Evolutionary conservation across 92 coral and sea anemone genomes (phyloP).

Genomic region (Zoanthus gigantus): DNA sequence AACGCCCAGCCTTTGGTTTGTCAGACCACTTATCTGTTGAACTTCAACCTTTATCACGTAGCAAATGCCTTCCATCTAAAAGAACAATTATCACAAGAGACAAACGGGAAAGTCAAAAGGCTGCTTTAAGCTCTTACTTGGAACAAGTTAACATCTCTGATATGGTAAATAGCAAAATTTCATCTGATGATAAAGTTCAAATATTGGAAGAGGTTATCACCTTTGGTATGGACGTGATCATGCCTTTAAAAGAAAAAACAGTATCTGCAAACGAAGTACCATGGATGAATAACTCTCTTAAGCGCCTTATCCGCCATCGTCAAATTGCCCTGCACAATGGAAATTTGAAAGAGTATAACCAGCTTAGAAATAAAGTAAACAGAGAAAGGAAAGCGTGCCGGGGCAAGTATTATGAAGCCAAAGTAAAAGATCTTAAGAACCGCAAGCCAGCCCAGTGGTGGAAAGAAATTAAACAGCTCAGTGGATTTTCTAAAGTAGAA

Average conservation of each 20-base stretch:
- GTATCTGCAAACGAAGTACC: background rate
- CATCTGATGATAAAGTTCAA: slow-evolving; percentile 37
- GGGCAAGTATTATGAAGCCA: slow-evolving; percentile 41
- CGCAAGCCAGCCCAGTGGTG: slow-evolving; percentile 44
- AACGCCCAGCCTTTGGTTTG: slow-evolving; percentile 34
- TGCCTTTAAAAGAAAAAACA: background rate
- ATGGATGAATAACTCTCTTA: slow-evolving; percentile 30
- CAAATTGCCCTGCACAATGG: slow-evolving; percentile 35
- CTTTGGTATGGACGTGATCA: slow-evolving; percentile 1
- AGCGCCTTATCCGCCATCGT: background rate
- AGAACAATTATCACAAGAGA: slow-evolving; percentile 22
- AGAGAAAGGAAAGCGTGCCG: slow-evolving; percentile 24
- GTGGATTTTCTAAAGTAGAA: slow-evolving; percentile 34
- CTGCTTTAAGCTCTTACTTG: slow-evolving; percentile 32
- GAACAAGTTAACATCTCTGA: slow-evolving; percentile 7
- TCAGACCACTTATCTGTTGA: slow-evolving; percentile 29
- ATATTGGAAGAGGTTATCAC: slow-evolving; percentile 14
- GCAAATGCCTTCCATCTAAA: slow-evolving; percentile 22
- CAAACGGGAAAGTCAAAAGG: slow-evolving; percentile 39
- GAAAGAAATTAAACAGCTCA: slow-evolving; percentile 48
- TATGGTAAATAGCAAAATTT: background rate
- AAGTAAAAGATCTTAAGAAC: slow-evolving; percentile 38
- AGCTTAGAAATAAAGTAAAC: slow-evolving; percentile 29
- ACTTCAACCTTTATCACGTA: slow-evolving; percentile 30
- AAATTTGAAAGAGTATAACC: slow-evolving; percentile 15